Percentiles rank a stretch among this genome's conserved stretches.
Evolutionary conservation across 2,888 invertebrate species (phyloP).

Genomic region (Charanyca ferruginea): DNA sequence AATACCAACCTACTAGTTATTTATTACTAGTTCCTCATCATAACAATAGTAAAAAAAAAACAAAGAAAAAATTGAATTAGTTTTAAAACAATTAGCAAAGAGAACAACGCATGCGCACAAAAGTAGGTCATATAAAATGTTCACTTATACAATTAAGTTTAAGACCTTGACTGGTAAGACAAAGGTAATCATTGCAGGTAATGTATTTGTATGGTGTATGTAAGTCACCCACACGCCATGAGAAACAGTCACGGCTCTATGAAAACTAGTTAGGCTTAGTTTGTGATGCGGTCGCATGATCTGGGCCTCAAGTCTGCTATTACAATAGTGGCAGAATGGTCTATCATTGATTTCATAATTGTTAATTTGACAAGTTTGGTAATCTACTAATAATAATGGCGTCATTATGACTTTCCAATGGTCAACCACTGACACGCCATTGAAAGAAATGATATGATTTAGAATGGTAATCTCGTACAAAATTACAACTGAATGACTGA

Average conservation of each 20-base stretch:
- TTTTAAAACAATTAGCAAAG: conserved; percentile 37
- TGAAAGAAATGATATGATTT: too few species aligned
- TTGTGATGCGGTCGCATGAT: too few species aligned
- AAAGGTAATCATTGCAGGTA: conserved; percentile 66
- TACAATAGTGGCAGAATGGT: too few species aligned
- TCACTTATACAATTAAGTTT: conserved; percentile 49
- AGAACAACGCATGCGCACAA: conserved; percentile 21
- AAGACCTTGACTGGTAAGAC: conserved; percentile 65
- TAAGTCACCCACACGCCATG: conserved; percentile 16
- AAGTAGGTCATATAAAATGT: conserved; percentile 64
- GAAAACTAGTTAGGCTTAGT: background rate
- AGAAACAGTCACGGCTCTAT: background rate
- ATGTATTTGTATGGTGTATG: conserved; percentile 50
- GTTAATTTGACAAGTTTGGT: too few species aligned
- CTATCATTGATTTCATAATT: too few species aligned
- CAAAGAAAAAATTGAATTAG: conserved; percentile 22
- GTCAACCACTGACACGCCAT: too few species aligned
- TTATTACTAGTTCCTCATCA: conserved; percentile 19
- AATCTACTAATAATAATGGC: too few species aligned
- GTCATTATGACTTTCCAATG: too few species aligned
- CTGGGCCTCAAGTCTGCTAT: too few species aligned
- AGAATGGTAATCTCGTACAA: too few species aligned
- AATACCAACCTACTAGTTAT: background rate
- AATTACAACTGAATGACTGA: too few species aligned
- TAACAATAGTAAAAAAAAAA: conserved; percentile 17